phyloP scores from a whole-genome alignment of 2,888 invertebrate species.

The Nomada fabriciana region DNA sequence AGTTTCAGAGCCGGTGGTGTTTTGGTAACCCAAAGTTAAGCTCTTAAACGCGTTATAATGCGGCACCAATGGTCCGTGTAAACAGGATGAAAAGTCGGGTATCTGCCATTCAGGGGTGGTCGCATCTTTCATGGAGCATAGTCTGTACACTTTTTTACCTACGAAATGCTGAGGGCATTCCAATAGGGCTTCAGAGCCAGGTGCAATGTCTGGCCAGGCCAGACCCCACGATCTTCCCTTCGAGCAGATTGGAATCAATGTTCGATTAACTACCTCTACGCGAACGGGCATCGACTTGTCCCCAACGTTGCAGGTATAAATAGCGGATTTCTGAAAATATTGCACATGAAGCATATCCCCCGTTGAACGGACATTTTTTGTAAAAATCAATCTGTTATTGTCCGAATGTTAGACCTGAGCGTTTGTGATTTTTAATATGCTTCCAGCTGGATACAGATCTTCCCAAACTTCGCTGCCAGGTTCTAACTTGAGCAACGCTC shows the following conservation, averaged over 20 bases:
- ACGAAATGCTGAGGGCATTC: constrained; percentile 86
- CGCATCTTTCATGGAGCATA: constrained; percentile 87
- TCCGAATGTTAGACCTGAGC: constrained; percentile 86
- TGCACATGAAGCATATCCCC: not conserved
- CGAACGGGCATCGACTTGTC: constrained; percentile 88
- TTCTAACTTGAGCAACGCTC: constrained; percentile 89
- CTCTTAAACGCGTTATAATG: constrained; percentile 88
- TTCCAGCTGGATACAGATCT: constrained; percentile 93
- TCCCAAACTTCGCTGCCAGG: constrained; percentile 93
- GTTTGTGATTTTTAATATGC: constrained; percentile 91
- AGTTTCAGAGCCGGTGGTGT: constrained; percentile 86
- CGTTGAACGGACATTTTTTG: not conserved
- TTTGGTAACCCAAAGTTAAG: constrained; percentile 88
- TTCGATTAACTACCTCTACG: constrained; percentile 88
- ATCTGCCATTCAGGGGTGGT: constrained; percentile 90
- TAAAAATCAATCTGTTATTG: not conserved
- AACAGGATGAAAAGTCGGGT: constrained; percentile 91
- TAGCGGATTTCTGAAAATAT: constrained; percentile 89
- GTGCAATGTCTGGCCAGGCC: constrained; percentile 89
- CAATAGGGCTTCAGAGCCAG: constrained; percentile 89
- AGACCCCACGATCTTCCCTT: constrained; percentile 87
- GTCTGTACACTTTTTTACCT: constrained; percentile 82
- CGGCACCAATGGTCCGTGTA: constrained; percentile 87
- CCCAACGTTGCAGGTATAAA: constrained; percentile 91
- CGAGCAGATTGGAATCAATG: constrained; percentile 86